phyloP scores from a whole-genome alignment of 2,888 invertebrate species.

The Sipha maydis region DNA sequence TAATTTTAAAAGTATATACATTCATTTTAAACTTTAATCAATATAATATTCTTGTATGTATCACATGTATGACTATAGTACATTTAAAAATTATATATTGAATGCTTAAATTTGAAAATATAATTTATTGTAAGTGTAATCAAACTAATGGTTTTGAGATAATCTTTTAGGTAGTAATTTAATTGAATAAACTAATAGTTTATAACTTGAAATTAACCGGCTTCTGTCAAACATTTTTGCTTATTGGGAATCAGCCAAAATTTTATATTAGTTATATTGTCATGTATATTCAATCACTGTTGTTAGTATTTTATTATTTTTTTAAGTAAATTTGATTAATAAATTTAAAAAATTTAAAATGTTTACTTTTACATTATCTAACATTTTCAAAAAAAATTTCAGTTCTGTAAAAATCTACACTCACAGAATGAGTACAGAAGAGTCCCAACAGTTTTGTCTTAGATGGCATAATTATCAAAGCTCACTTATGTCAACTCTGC shows the following conservation, averaged over 20 bases:
- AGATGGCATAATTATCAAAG: slow-evolving; percentile 87
- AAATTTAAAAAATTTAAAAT: too few relatives aligned
- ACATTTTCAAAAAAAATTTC: slow-evolving; percentile 31
- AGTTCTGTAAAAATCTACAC: slow-evolving; percentile 40
- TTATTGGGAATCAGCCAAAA: background rate
- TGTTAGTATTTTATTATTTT: background rate
- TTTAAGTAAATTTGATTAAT: background rate
- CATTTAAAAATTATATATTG: background rate
- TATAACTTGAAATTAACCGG: background rate
- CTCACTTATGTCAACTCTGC: slow-evolving; percentile 79
- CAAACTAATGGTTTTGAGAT: too few relatives aligned
- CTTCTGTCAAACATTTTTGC: background rate
- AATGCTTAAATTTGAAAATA: background rate
- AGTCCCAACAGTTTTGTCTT: slow-evolving; percentile 82
- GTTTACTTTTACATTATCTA: background rate
- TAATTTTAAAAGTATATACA: too few relatives aligned
- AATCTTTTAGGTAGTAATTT: background rate
- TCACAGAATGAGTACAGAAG: slow-evolving; percentile 70
- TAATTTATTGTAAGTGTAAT: background rate
- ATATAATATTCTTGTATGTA: background rate
- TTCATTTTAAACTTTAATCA: background rate
- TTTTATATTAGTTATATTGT: background rate
- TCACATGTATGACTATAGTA: background rate
- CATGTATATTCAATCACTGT: background rate
- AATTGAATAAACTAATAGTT: background rate